A percentile compares a stretch with the other conserved stretches of the same genome.
Conservation (phyloP, 2,797 vertebrate species). For the Taenioides sp. region DNA sequence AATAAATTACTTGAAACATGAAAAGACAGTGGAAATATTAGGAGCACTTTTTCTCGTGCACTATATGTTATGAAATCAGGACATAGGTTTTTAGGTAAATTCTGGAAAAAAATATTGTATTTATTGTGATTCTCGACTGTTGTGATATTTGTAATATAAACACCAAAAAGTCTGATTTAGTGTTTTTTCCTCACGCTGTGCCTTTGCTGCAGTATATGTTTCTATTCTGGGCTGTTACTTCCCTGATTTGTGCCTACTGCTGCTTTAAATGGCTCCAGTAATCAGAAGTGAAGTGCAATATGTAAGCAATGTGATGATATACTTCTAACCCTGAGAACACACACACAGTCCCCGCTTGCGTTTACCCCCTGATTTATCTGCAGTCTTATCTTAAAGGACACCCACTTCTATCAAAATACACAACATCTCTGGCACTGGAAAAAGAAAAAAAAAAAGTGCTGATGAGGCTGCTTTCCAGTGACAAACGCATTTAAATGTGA, state of each 20-base stretch:
- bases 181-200: neutral
- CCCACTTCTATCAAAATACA: slow-evolving; percentile 9
- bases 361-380: slow-evolving; percentile 13
- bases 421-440: neutral
- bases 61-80: too few relatives aligned
- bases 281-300: slow-evolving; percentile 21
- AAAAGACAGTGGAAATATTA: too few relatives aligned
- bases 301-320: slow-evolving; percentile 13
- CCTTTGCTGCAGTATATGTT: neutral
- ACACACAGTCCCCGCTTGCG: neutral
- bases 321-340: slow-evolving; percentile 6
- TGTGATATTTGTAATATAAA: neutral
- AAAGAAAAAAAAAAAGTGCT: neutral
- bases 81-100: too few relatives aligned
- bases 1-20: neutral
- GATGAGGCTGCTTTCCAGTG: neutral
- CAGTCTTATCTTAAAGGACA: slow-evolving; percentile 6
- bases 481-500: slow-evolving; percentile 4
- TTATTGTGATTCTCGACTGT: neutral
- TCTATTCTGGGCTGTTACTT: neutral
- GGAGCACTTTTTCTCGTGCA: too few relatives aligned
- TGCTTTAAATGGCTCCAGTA: slow-evolving; percentile 21
- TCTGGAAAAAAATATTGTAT: too few relatives aligned
- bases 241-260: neutral
- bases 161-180: neutral